Base-by-base conservation (phyloP, 2,888 invertebrate species). In the Athrips mouffetella region DNA sequence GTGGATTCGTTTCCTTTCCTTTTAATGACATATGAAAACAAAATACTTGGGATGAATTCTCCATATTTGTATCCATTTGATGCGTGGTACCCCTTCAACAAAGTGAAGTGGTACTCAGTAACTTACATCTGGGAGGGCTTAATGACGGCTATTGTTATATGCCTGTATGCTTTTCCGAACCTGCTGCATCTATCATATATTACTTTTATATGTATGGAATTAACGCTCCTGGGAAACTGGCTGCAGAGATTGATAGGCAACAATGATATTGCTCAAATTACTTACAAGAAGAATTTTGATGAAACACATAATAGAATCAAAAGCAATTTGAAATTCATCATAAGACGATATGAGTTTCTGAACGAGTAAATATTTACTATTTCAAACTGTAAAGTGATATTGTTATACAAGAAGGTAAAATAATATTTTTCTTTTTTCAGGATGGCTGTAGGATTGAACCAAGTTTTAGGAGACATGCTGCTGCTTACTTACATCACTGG, bases 1-100 rank as follows among this genome's bases (percentile, higher is more conserved):
- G 70, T 85, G 0, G 67, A 70, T 51, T 61, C 77, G 10, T 75
- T 80, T 52, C 85, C 86, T 2, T 76, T 68, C 51, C 40, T 83
- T 1, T 65, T 84, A n/a, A 82, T 80, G 80, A 53, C 61, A 42
- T 81, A 70, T 49, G 72, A 79, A 51, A 61, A 60, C 7, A 50
- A 63, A 13, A 48, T 76, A 11, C 45, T 74, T 31, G 69, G 65
- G 1, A 62, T 68, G 31, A 70, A 75, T 25, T 53, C 58, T 8
- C 55, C 65, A 27, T 67, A 73, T 55, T 60, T 81, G 5, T 84
- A 77, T 46, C 86, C 85, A 0, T 77, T 77, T 31, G 81, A 84
- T 50, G 84, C 79, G 4, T 84, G 83, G 84, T 86, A 86, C 50
- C 86, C 85, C 8, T 85, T 85, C 47, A 75, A 83, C 50, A 83